Evolutionary conservation across 2,888 invertebrate genomes (phyloP), one percentile per base, ranked within the genome.

Genomic region (Drosophila leonis): DNA sequence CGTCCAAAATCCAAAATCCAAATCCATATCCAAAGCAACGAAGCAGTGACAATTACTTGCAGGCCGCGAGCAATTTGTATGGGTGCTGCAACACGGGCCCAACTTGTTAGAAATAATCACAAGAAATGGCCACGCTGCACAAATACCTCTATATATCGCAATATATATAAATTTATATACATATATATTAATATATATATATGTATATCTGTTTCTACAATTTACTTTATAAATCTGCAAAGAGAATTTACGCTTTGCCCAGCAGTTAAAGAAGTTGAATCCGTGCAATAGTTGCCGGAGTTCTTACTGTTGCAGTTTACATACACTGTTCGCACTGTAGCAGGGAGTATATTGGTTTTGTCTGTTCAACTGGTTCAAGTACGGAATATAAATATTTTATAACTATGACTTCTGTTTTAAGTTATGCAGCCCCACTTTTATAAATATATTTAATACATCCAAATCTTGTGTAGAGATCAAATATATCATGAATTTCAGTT

Each of bases 31-130:
- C 72, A 66, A 68, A 54, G 72, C 72, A 86, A 67, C 84, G 73
- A 80, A 80, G 72, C 82, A 80, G 83, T 84, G 85, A 89, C 85
- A 86, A 86, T 86, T 86, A 86, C 88, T 88, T 85, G 86, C 90
- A 86, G 90, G 81, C 90, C 90, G 78, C 78, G 65, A 86, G 85
- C 88, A 78, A 83, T 89, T 84, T 89, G 74, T 75, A 73, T 49
- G 82, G 65, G 64, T 73, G 76, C 68, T 81, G 84, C 90, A 89
- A 72, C 84, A 71, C 68, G 72, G 78, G 75, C 72, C 72, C 79
- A 73, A 72, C 66, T 78, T 84, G 79, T 78, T 82, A 61, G 62
- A 75, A 77, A 89, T 83, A 87, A 89, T 83, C 87, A 75, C 70
- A 81, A 84, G 76, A 65, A 85, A 82, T 80, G 71, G 72, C 79